These are phyloP conservation scores for Coilia nasus DNA, from an alignment of 2,797 vertebrate genomes.

Conservation along the genomic window DNA sequence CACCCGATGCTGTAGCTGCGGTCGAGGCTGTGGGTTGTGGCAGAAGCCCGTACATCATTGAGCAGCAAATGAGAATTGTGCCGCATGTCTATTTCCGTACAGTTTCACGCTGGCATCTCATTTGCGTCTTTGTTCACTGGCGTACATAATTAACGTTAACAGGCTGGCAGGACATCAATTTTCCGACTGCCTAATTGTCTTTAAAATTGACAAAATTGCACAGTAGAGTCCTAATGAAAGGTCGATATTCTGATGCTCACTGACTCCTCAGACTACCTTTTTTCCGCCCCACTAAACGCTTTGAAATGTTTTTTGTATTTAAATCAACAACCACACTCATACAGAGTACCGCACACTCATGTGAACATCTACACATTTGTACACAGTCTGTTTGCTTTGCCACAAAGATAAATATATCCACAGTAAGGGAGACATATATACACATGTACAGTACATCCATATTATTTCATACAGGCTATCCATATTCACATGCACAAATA, in stretches of 20 bases:
- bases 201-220: slow-evolving; percentile 58
- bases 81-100: slow-evolving; percentile 16
- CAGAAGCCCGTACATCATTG: slow-evolving; percentile 41
- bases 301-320: slow-evolving; percentile 12
- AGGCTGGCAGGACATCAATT: slow-evolving; percentile 58
- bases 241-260: slow-evolving; percentile 27
- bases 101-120: slow-evolving; percentile 47
- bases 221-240: slow-evolving; percentile 31
- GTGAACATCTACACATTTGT: not conserved
- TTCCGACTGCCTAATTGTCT: slow-evolving; percentile 52
- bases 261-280: slow-evolving; percentile 14
- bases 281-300: not conserved
- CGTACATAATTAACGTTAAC: slow-evolving; percentile 63
- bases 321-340: not conserved
- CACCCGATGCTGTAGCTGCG: slow-evolving; percentile 34
- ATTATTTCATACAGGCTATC: not conserved
- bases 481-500: not conserved
- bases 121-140: slow-evolving; percentile 47
- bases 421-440: not conserved
- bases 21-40: slow-evolving; percentile 18
- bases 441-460: no score
- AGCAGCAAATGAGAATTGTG: slow-evolving; percentile 55
- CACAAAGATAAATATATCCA: not conserved
- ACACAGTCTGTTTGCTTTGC: not conserved
- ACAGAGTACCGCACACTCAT: not conserved